phyloP scores from a whole-genome alignment of 2,797 vertebrate genomes.

The Neoniphon sammara region DNA sequence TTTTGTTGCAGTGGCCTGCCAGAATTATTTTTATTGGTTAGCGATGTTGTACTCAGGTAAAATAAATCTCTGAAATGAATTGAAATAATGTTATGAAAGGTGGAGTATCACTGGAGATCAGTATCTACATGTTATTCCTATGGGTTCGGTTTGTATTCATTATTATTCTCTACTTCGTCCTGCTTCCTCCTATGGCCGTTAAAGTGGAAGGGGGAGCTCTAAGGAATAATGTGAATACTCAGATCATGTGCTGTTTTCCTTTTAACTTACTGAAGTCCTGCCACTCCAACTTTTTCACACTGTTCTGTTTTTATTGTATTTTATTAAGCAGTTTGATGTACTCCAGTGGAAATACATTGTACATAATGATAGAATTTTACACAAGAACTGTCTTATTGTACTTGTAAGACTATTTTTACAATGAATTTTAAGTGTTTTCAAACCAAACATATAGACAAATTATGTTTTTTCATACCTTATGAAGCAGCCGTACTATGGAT shows the following conservation, averaged over 20 bases:
- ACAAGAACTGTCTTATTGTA: slow-evolving; percentile 55
- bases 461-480: slow-evolving; percentile 8
- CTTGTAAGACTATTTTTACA: slow-evolving; percentile 36
- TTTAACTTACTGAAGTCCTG: slow-evolving; percentile 18
- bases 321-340: slow-evolving; percentile 44
- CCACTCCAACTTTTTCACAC: not conserved
- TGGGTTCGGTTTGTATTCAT: not conserved
- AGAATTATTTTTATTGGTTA: slow-evolving; percentile 27
- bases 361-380: slow-evolving; percentile 58
- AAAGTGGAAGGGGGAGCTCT: not conserved
- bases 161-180: not conserved
- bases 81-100: not conserved
- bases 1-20: slow-evolving; percentile 34
- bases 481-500: slow-evolving; percentile 39
- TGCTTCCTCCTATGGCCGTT: not conserved
- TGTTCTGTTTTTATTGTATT: slow-evolving; percentile 16
- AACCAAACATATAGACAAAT: slow-evolving; percentile 16
- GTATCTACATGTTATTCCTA: not conserved
- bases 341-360: slow-evolving; percentile 46
- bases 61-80: slow-evolving; percentile 18
- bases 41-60: slow-evolving; percentile 61
- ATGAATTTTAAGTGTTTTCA: slow-evolving; percentile 36
- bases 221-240: not conserved
- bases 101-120: slow-evolving; percentile 4
- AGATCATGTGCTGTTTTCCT: not conserved